These are phyloP conservation scores for Scaptomyza pallida DNA, from an alignment of 1,140 invertebrate genomes.

Conservation along the genomic window DNA sequence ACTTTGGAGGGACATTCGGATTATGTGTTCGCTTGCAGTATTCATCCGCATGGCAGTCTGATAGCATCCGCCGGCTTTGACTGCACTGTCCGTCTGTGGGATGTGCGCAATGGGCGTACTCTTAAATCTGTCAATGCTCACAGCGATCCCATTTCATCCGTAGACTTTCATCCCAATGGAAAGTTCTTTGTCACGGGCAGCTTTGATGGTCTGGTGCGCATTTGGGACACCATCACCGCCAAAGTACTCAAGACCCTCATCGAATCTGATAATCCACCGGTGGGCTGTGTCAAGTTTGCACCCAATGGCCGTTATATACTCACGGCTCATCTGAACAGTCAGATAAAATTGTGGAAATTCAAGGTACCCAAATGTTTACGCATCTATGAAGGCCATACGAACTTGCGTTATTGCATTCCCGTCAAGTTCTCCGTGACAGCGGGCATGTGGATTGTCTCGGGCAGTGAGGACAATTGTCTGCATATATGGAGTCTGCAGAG, in stretches of 20 bases:
- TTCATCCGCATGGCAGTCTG: slow-evolving; percentile 56
- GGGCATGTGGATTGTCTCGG: slow-evolving; percentile 66
- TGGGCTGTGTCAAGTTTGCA: slow-evolving; percentile 61
- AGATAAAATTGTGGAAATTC: slow-evolving; percentile 64
- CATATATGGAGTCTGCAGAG: slow-evolving; percentile 64
- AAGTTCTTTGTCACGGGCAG: slow-evolving; percentile 58
- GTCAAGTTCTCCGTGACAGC: slow-evolving; percentile 61
- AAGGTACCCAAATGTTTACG: slow-evolving; percentile 58
- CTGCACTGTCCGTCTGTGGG: slow-evolving; percentile 54
- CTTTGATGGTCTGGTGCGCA: slow-evolving; percentile 58
- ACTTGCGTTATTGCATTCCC: slow-evolving; percentile 50
- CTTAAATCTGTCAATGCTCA: slow-evolving; percentile 51
- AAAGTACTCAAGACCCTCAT: slow-evolving; percentile 56
- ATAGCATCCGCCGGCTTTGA: slow-evolving; percentile 55
- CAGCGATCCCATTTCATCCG: slow-evolving; percentile 51
- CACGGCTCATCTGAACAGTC: slow-evolving; percentile 51
- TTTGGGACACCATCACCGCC: slow-evolving; percentile 54
- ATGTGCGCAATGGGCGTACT: slow-evolving; percentile 41
- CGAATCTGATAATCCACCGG: slow-evolving; percentile 56
- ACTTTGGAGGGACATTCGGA: slow-evolving; percentile 22
- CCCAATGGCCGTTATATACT: slow-evolving; percentile 66
- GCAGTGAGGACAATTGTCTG: slow-evolving; percentile 53
- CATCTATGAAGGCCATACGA: slow-evolving; percentile 55
- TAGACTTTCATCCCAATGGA: slow-evolving; percentile 62
- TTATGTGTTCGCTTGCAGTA: slow-evolving; percentile 54